These are phyloP conservation scores for Aphodius granarius DNA, from an alignment of 2,888 invertebrate species.

Conservation along the genomic window DNA sequence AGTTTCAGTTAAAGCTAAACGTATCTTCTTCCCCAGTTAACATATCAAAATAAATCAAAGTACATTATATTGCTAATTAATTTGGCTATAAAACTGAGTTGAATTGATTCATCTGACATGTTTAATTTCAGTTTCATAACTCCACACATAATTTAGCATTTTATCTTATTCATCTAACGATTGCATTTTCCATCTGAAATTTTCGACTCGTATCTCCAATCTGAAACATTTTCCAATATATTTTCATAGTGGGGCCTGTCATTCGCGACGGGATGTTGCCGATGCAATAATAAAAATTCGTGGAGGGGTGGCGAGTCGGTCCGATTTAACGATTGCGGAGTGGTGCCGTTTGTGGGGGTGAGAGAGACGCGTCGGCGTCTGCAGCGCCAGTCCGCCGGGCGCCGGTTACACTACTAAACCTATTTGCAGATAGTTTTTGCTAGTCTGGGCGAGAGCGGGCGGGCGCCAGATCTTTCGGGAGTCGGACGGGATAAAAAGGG, in stretches of 20 bases:
- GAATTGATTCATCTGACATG: too few species aligned
- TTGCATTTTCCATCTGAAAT: too few species aligned
- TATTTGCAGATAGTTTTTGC: slow-evolving; percentile 43
- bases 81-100: too few species aligned
- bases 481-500: slow-evolving; percentile 4
- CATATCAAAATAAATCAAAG: too few species aligned
- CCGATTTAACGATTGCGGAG: slow-evolving; percentile 5
- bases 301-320: neutral
- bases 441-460: slow-evolving; percentile 16
- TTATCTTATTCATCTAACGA: too few species aligned
- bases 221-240: neutral
- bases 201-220: neutral
- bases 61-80: too few species aligned
- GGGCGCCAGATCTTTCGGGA: slow-evolving; percentile 24
- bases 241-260: neutral
- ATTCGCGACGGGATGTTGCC: neutral
- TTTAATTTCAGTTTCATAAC: too few species aligned
- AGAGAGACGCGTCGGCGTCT: neutral
- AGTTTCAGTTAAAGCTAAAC: too few species aligned
- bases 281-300: slow-evolving; percentile 31
- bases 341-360: neutral
- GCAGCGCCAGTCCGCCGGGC: slow-evolving; percentile 36
- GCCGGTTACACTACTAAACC: slow-evolving; percentile 37
- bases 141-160: too few species aligned
- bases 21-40: too few species aligned